Base-by-base conservation (phyloP, 2,113 vertebrate genomes). In the Solea solea region DNA sequence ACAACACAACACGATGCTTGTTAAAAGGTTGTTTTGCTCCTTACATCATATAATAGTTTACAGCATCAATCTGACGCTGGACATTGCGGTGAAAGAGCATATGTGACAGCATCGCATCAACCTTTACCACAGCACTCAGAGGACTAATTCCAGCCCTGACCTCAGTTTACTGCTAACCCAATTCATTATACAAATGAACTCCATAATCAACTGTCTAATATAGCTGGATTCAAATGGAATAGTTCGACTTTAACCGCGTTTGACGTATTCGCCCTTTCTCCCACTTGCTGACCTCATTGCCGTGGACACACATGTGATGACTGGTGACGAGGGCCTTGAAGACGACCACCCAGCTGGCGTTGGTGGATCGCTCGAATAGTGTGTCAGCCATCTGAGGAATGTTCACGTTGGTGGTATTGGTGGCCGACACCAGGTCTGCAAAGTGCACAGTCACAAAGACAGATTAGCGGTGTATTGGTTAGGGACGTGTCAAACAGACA, bases 261-360 rank as follows among this genome's bases (percentile, higher is more conserved):
- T 21, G 4, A 8, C 0, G 28, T 14, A 11, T 25, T 42, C 49
- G 41, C 9, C 9, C 55, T 12, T 1, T 0, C 13, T 59, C 1
- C 15, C 4, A 5, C 6, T 9, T 27, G 62, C 89, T 90, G 69
- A 98, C 98, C 96, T 99, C 98, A 53, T 99, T 99, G 78, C 97
- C 97, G 56, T 99, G 95, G 86, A 98, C 96, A 94, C 97, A 98
- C 86, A 99, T 94, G 92, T 99, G 98, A 92, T 99, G 97, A 45
- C 95, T 96, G 66, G 98, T 96, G 89, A 96, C 95, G 74, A 99
- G 95, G 45, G 98, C 98, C 94, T 99, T 99, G 91, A 99, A 99
- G 58, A 98, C 98, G 0, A 99, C 98, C 90, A 99, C 96, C 98
- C 98, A 99, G 95, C 98, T 99, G 84, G 96, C 97, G 10, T 98